A percentile compares a stretch with the other conserved stretches of the same genome.
Evolutionary conservation across 1,140 invertebrate genomes (phyloP).

Genomic region (Magallana gigas): DNA sequence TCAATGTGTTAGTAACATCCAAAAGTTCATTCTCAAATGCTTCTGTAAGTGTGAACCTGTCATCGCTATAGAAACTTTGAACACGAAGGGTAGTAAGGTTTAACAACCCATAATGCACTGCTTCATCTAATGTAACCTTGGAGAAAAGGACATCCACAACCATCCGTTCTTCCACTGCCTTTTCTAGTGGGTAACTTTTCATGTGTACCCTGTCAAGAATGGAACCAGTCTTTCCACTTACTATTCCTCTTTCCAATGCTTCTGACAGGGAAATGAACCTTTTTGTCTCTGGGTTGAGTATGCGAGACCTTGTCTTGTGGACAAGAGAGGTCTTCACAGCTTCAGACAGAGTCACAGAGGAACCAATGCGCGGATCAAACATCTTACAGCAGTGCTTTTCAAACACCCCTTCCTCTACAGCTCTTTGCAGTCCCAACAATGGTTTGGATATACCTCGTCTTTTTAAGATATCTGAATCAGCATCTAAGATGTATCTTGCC

Average conservation of each 20-base stretch:
- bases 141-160: conserved; percentile 88
- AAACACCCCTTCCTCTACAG: conserved; percentile 61
- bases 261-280: conserved; percentile 86
- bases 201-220: conserved; percentile 85
- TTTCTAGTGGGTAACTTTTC: conserved; percentile 87
- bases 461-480: conserved; percentile 41
- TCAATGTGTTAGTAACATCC: conserved; percentile 84
- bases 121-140: conserved; percentile 72
- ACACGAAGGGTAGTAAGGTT: conserved; percentile 91
- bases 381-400: conserved; percentile 86
- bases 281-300: conserved; percentile 84
- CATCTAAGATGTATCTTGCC: conserved; percentile 47
- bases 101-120: conserved; percentile 85
- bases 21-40: conserved; percentile 88
- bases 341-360: conserved; percentile 86
- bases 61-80: conserved; percentile 88
- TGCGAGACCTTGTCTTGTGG: conserved; percentile 84
- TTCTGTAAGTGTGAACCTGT: conserved; percentile 82
- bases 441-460: conserved; percentile 86
- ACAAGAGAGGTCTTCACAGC: conserved; percentile 89
- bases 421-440: conserved; percentile 84
- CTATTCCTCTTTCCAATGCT: conserved; percentile 91
- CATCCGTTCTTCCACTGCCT: conserved; percentile 88
- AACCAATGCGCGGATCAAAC: conserved; percentile 89
- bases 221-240: conserved; percentile 89